Conservation (phyloP, 2,797 vertebrate genomes). For the Gallinago stenura region DNA sequence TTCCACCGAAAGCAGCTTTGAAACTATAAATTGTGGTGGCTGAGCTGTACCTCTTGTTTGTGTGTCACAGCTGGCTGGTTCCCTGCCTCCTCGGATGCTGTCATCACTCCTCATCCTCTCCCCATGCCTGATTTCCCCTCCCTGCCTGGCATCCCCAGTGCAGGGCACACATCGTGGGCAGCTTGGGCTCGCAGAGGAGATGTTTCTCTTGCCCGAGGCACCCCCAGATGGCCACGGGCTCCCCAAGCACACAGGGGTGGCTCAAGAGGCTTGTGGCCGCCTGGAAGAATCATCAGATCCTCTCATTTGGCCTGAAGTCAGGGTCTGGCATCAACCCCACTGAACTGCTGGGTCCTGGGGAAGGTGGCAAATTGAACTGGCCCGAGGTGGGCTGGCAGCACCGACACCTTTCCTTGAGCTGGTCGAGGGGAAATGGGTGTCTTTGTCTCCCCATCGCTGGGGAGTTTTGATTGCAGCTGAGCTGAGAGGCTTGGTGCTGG, state of each 20-base stretch:
- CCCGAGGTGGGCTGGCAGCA: background rate
- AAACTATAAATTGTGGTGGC: background rate
- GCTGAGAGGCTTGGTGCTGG: background rate
- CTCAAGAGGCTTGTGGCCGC: background rate
- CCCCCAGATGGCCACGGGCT: background rate
- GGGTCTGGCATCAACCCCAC: background rate
- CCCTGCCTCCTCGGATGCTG: background rate
- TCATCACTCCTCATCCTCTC: background rate
- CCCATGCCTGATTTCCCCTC: background rate
- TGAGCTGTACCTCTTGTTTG: background rate
- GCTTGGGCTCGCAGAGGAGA: fast-evolving
- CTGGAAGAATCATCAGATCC: background rate
- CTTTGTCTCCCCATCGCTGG: background rate
- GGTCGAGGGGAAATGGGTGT: fast-evolving
- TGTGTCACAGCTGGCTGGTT: background rate
- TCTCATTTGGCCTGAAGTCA: background rate
- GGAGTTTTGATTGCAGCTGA: background rate
- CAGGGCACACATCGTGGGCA: background rate
- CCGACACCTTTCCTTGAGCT: fast-evolving
- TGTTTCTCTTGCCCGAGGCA: background rate
- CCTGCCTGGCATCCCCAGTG: background rate
- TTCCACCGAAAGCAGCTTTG: background rate
- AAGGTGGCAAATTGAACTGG: background rate
- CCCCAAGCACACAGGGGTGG: fast-evolving
- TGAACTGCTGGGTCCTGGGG: fast-evolving